These are phyloP conservation scores for Agriopis aurantiaria DNA, from an alignment of 2,888 invertebrate genomes.

Conservation along the genomic window DNA sequence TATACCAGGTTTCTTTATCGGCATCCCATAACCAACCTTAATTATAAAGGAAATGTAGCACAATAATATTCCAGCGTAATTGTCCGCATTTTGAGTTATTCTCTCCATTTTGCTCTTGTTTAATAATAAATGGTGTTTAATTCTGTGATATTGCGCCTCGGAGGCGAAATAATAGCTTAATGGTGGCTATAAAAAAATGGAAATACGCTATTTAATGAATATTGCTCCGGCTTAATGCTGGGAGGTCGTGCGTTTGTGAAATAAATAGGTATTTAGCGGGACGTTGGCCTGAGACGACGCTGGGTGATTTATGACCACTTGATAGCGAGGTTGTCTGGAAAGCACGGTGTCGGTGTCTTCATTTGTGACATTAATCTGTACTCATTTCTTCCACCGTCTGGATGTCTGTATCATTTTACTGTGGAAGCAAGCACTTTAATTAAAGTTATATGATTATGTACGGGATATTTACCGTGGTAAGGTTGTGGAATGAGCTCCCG, in stretches of 20 bases:
- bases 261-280: slow-evolving; percentile 31
- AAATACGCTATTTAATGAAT: slow-evolving; percentile 41
- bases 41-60: slow-evolving; percentile 49
- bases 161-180: slow-evolving; percentile 39
- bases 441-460: no score
- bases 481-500: no score
- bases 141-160: slow-evolving; percentile 42
- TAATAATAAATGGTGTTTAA: slow-evolving; percentile 57
- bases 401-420: no score
- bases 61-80: slow-evolving; percentile 52
- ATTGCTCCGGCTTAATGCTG: slow-evolving; percentile 33
- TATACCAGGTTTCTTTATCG: background rate
- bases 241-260: slow-evolving; percentile 26
- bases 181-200: slow-evolving; percentile 39
- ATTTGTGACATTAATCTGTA: background rate
- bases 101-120: slow-evolving; percentile 49
- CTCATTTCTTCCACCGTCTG: no score
- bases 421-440: no score
- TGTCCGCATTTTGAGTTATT: slow-evolving; percentile 62
- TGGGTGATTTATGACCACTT: slow-evolving; percentile 8
- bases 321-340: slow-evolving; percentile 6
- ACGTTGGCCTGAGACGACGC: slow-evolving; percentile 16
- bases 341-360: background rate
- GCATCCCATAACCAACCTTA: slow-evolving; percentile 40
- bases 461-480: no score